Evolutionary conservation across 2,113 vertebrate species (phyloP).

Genomic region (Rana temporaria): DNA sequence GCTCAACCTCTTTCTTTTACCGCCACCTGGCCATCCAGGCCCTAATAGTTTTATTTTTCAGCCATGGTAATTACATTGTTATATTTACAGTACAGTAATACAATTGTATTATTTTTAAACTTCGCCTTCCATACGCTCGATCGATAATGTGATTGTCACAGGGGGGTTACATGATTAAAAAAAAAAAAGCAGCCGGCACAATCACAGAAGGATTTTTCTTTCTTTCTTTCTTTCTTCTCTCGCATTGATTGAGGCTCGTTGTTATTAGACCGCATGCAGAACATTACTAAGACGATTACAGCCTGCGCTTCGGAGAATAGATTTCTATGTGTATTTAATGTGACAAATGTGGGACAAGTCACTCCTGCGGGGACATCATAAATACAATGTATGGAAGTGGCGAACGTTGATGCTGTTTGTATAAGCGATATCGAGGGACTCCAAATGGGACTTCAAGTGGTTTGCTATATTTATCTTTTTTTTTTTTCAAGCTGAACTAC

Average conservation of each 20-base stretch:
- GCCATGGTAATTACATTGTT: background rate
- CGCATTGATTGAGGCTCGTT: slow-evolving; percentile 39
- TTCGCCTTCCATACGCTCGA: slow-evolving; percentile 11
- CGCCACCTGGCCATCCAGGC: too few relatives aligned
- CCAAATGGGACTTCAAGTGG: background rate
- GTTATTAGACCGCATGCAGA: slow-evolving; percentile 29
- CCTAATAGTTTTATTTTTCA: too few relatives aligned
- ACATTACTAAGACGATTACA: slow-evolving; percentile 11
- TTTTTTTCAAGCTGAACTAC: too few relatives aligned
- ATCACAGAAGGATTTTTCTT: background rate
- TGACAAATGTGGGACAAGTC: slow-evolving; percentile 41
- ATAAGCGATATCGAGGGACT: slow-evolving; percentile 4
- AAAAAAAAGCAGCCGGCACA: background rate
- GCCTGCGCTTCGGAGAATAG: background rate
- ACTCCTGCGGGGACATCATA: slow-evolving; percentile 27
- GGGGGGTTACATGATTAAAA: slow-evolving; percentile 27
- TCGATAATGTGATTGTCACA: slow-evolving; percentile 31
- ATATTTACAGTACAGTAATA: slow-evolving; percentile 6
- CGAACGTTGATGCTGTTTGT: slow-evolving; percentile 19
- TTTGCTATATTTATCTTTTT: background rate
- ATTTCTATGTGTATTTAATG: slow-evolving; percentile 42
- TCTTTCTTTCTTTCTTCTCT: slow-evolving; percentile 2
- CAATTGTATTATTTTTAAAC: background rate
- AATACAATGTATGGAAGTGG: slow-evolving; percentile 6
- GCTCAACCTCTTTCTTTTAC: too few relatives aligned